phyloP scores from a whole-genome alignment of 2,888 invertebrate genomes.

The Clitarchus hookeri region DNA sequence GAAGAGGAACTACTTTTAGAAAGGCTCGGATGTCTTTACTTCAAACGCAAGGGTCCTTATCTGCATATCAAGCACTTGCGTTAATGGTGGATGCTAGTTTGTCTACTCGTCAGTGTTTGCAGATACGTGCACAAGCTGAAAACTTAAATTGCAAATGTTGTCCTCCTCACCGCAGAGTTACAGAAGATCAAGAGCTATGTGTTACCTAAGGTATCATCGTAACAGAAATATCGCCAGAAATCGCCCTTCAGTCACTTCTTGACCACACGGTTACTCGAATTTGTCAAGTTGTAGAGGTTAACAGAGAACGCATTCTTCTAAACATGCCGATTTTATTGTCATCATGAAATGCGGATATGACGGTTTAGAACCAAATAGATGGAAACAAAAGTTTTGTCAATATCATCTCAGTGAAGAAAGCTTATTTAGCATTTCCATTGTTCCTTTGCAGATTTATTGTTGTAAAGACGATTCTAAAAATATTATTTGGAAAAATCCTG shows the following conservation, averaged over 20 bases:
- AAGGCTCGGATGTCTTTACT: too few relatives aligned
- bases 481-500: neutral
- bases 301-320: neutral
- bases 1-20: neutral
- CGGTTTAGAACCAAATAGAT: constrained; percentile 25
- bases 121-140: neutral
- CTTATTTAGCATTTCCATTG: constrained; percentile 23
- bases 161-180: neutral
- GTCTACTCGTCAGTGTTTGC: neutral
- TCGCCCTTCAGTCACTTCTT: neutral
- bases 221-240: neutral
- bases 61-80: neutral
- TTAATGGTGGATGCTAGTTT: neutral
- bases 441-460: neutral
- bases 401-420: constrained; percentile 29
- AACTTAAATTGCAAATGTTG: neutral
- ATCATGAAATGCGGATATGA: constrained; percentile 11
- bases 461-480: neutral
- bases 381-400: constrained; percentile 29
- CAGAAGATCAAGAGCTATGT: neutral
- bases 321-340: neutral
- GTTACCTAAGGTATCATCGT: neutral
- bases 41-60: neutral
- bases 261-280: neutral
- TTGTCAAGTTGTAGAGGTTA: neutral